These are phyloP conservation scores for Drosophila testacea DNA, from an alignment of 2,888 invertebrate species.

Conservation along the genomic window DNA sequence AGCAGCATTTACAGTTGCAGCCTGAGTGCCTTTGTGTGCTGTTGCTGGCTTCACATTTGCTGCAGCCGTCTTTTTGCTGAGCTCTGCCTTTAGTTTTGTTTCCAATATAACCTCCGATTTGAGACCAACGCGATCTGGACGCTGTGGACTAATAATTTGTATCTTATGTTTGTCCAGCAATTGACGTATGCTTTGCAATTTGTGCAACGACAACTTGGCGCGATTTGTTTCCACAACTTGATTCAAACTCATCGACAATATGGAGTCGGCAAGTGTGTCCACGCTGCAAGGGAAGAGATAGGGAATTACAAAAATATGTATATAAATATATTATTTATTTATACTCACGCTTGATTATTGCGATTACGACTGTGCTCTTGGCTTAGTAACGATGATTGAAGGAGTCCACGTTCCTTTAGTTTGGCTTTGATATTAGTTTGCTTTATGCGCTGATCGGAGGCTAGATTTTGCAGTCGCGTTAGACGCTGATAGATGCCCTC, in stretches of 20 bases:
- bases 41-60: slow-evolving; percentile 32
- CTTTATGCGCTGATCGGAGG: slow-evolving; percentile 87
- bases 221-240: slow-evolving; percentile 78
- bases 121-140: slow-evolving; percentile 83
- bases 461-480: slow-evolving; percentile 90
- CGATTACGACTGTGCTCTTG: slow-evolving; percentile 57
- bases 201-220: slow-evolving; percentile 75
- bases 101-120: slow-evolving; percentile 84
- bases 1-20: slow-evolving; percentile 7
- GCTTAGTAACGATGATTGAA: slow-evolving; percentile 51
- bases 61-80: slow-evolving; percentile 50
- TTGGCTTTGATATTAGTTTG: slow-evolving; percentile 84
- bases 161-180: slow-evolving; percentile 74
- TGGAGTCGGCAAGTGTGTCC: slow-evolving; percentile 83
- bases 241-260: slow-evolving; percentile 83
- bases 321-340: too few species aligned
- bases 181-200: slow-evolving; percentile 77
- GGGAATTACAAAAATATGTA: not conserved
- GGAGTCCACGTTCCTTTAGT: slow-evolving; percentile 79
- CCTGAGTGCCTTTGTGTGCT: slow-evolving; percentile 28
- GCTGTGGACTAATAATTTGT: slow-evolving; percentile 81
- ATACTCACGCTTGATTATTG: slow-evolving; percentile 62
- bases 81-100: slow-evolving; percentile 76
- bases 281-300: slow-evolving; percentile 60
- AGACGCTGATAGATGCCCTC: slow-evolving; percentile 93